Base-by-base conservation (phyloP, 1,140 invertebrate genomes). In the Heliothis subflexa region DNA sequence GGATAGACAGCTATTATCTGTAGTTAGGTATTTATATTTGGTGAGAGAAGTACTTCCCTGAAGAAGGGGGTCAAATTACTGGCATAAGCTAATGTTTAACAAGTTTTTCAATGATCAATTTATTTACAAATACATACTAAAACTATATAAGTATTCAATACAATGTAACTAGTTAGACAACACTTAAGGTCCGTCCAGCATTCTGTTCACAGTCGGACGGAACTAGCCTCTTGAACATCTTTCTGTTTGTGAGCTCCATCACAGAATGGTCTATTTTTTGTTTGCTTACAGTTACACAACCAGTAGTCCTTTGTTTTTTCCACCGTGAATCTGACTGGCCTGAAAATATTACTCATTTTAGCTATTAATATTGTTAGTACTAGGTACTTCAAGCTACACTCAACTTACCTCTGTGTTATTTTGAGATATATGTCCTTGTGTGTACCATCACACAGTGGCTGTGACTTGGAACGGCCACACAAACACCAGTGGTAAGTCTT, bases 251-350 rank as follows among this genome's bases (percentile, higher is more conserved):
- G 99, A 28, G 98, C 97, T 25, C 99, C 99, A 96, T 99, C 99
- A 96, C 99, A 99, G 91, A 99, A 99, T 10, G 99, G 99, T 85
- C 98, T 95, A 86, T 99, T 98, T 57, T 96, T 96, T 3, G 99
- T 99, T 92, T 99, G 99, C 92, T 99, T 99, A 91, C 99, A 99
- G 90, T 99, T 99, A 91, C 99, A 99, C 3, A 99, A 95, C 98
- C 98, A 99, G 89, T 99, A 99, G 14, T 99, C 97, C 91, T 98
- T 98, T 0, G 97, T 97, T 95, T 99, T 97, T 62, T 97, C 96
- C 1, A 99, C 98, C 83, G 95, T 93, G 85, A 99, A 99, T 77
- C 94, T 95, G 13, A 99, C 95, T 0, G 99, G 99, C 73, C 96
- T 97, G 85, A 75, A 95, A 93, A 84, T 62, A 61, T 83, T 85